Evolutionary conservation across 2,888 invertebrate genomes (phyloP), one percentile per base, ranked within the genome.

Genomic region (Drosophila setosimentum): DNA sequence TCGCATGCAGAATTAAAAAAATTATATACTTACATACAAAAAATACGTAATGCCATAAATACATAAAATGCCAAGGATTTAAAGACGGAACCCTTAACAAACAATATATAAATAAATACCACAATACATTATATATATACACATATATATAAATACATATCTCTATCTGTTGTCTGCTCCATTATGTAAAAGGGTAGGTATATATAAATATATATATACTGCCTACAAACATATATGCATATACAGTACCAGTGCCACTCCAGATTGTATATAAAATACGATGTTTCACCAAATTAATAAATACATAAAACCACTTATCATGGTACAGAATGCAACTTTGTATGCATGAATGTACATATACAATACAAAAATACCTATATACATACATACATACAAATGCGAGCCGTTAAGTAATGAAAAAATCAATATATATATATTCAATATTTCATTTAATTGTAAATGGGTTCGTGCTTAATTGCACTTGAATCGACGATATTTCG

Each of bases 291-390:
- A 57, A 49, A 16, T 33, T 24, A 13, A 32, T 27, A 33, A 42
- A 66, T 24, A 66, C 16, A n/a, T 40, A 57, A 11, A 18, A 45
- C 53, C 30, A 21, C 24, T 53, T 64, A 63, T 60, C 61, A 62
- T 60, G 59, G 71, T 76, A 76, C 70, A 71, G 58, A 74, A 67
- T 81, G 74, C 69, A 62, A 68, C 61, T 68, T 62, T 67, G 68
- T 78, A 65, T 83, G 83, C 84, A 83, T 87, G 87, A 66, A 68
- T 84, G 48, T 68, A 58, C 62, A 66, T 54, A 63, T 37, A 70
- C 27, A 60, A 55, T 27, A 58, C 27, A 60, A 40, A 40, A 35
- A 13, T 29, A 24, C 11, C n/a, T 40, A 35, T 29, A 54, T 53
- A 53, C 18, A 30, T 18, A 45, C 48, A 18, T 5, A 30, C 32